Conservation (phyloP, 1,140 invertebrate species). For the Brachionus sp. region DNA sequence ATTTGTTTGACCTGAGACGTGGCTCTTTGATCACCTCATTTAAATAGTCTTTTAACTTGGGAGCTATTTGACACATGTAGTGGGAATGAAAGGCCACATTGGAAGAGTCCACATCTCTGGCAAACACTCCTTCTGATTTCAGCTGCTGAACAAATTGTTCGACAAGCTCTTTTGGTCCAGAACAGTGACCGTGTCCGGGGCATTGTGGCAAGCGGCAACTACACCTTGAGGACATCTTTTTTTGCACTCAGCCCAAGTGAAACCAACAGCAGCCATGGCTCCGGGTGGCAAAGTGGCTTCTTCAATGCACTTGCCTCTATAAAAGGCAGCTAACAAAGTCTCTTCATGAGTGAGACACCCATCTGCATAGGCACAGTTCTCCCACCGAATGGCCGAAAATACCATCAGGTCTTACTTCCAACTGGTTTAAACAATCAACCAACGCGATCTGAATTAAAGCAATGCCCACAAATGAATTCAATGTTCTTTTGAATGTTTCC, state of each 20-base stretch:
- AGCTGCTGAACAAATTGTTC: neutral
- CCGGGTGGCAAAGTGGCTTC: constrained; percentile 70
- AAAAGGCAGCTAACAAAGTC: constrained; percentile 83
- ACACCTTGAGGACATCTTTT: constrained; percentile 70
- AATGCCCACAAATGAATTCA: constrained; percentile 77
- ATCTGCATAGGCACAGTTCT: constrained; percentile 86
- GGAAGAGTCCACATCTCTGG: constrained; percentile 79
- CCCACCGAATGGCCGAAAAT: constrained; percentile 85
- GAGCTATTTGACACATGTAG: constrained; percentile 79
- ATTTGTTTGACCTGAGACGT: constrained; percentile 72
- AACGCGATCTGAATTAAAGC: constrained; percentile 89
- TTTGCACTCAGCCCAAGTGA: constrained; percentile 80
- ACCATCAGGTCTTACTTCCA: constrained; percentile 81
- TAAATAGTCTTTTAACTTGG: constrained; percentile 71
- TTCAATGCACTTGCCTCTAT: constrained; percentile 78
- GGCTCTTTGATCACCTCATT: constrained; percentile 64
- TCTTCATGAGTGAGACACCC: constrained; percentile 86
- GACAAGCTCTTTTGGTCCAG: constrained; percentile 66
- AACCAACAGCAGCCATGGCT: constrained; percentile 76
- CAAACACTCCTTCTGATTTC: constrained; percentile 67
- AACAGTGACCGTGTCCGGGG: constrained; percentile 85
- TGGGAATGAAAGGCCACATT: constrained; percentile 90
- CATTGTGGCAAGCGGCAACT: constrained; percentile 88
- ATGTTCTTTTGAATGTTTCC: neutral
- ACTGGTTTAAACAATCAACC: constrained; percentile 71